These are phyloP conservation scores for Coregonus suidteri DNA, from an alignment of 2,797 vertebrate species.

Conservation along the genomic window DNA sequence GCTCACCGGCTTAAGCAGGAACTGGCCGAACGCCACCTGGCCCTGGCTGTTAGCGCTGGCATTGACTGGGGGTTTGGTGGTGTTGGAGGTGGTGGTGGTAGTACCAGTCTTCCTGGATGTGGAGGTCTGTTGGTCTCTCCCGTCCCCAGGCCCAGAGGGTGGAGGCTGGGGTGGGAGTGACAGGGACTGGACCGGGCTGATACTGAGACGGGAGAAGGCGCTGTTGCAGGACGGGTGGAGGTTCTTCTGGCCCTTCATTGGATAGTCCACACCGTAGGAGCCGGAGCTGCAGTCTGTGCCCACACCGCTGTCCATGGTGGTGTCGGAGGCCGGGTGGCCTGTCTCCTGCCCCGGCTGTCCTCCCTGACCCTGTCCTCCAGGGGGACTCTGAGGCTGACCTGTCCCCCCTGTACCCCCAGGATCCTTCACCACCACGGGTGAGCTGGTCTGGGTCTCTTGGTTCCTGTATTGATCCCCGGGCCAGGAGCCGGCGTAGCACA, in stretches of 20 bases:
- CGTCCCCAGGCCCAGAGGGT: slow-evolving; percentile 25
- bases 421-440: slow-evolving; percentile 79
- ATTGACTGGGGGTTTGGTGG: slow-evolving; percentile 48
- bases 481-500: slow-evolving; percentile 87
- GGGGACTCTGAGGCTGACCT: slow-evolving; percentile 54
- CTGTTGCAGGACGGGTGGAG: slow-evolving; percentile 87
- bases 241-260: slow-evolving; percentile 81
- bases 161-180: slow-evolving; percentile 32
- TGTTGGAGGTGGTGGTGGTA: not conserved
- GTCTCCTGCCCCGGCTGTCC: slow-evolving; percentile 51
- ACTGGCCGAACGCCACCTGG: slow-evolving; percentile 90
- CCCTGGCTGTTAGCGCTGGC: slow-evolving; percentile 55
- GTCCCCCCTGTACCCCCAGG: slow-evolving; percentile 26
- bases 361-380: not conserved
- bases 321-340: slow-evolving; percentile 52
- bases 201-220: slow-evolving; percentile 80
- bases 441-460: slow-evolving; percentile 94
- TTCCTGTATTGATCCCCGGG: slow-evolving; percentile 94
- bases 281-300: slow-evolving; percentile 64
- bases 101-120: slow-evolving; percentile 49
- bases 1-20: slow-evolving; percentile 93
- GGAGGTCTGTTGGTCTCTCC: slow-evolving; percentile 54
- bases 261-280: slow-evolving; percentile 54
- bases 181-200: slow-evolving; percentile 58
- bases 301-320: slow-evolving; percentile 51